These are phyloP conservation scores for Oreochromis spilurus DNA, from an alignment of 2,113 vertebrate genomes.

Conservation along the genomic window DNA sequence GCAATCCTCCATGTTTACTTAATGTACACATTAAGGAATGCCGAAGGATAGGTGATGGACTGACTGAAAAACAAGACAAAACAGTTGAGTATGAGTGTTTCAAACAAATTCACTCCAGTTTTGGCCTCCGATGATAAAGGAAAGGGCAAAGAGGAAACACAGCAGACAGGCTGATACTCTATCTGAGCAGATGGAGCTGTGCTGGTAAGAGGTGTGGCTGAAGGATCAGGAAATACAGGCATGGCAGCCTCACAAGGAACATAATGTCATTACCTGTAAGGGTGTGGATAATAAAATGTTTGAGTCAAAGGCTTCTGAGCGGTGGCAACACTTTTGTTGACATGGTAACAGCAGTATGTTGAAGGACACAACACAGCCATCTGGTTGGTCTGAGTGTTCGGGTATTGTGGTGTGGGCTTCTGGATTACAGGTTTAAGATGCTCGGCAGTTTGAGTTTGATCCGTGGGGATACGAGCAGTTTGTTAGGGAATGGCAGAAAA, in stretches of 20 bases:
- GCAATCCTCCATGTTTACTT: background rate
- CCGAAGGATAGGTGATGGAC: background rate
- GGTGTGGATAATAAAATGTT: conserved; percentile 11
- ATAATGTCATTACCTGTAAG: background rate
- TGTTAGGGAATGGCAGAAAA: background rate
- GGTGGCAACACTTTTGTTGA: background rate
- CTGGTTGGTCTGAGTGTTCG: background rate
- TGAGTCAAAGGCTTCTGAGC: background rate
- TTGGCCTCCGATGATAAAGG: background rate
- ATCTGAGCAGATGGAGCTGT: background rate
- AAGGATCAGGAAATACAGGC: conserved; percentile 12
- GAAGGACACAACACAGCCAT: conserved; percentile 1
- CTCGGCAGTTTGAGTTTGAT: background rate
- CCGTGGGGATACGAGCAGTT: background rate
- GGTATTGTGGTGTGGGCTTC: background rate
- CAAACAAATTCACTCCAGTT: background rate
- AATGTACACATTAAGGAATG: background rate
- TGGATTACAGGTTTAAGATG: background rate
- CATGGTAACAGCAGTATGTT: background rate
- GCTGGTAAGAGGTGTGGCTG: background rate
- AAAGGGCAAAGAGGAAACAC: background rate
- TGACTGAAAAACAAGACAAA: background rate
- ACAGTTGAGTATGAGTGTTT: background rate
- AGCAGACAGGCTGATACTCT: background rate
- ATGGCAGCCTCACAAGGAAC: background rate